Evolutionary conservation across 2,797 vertebrate genomes (phyloP).

Genomic region (Orientallactaga sibirica): DNA sequence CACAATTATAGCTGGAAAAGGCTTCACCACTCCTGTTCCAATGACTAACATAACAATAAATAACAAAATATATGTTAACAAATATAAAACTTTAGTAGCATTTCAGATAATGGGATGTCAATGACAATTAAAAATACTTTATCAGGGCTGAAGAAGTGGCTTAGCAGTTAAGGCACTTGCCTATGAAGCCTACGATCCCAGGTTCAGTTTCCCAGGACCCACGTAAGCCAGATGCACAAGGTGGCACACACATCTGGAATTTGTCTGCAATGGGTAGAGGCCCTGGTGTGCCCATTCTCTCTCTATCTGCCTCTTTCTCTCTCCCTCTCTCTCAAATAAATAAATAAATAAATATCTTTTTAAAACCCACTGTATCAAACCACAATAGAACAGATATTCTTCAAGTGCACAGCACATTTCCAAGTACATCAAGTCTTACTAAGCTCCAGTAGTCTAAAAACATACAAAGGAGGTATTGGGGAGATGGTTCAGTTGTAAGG

Average conservation of each 20-base stretch:
- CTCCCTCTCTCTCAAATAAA: too few relatives aligned
- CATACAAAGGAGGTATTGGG: background rate
- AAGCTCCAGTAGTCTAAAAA: background rate
- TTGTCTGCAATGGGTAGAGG: too few relatives aligned
- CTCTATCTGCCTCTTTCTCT: too few relatives aligned
- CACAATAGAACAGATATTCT: background rate
- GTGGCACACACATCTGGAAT: too few relatives aligned
- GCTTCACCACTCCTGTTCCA: background rate
- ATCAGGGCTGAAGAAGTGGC: too few relatives aligned
- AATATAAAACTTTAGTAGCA: background rate
- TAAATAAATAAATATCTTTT: background rate
- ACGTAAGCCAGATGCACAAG: too few relatives aligned
- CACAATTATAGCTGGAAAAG: background rate
- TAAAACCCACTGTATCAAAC: background rate
- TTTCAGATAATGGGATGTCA: background rate
- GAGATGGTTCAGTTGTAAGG: too few relatives aligned
- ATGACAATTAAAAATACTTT: too few relatives aligned
- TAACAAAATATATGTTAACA: constrained; percentile 2
- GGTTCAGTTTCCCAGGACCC: too few relatives aligned
- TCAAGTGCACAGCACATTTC: background rate
- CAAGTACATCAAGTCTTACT: background rate
- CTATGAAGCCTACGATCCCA: too few relatives aligned
- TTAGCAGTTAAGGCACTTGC: too few relatives aligned
- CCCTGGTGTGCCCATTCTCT: too few relatives aligned
- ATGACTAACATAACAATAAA: background rate